Base-by-base conservation (phyloP, 2,113 vertebrate species). In the Holacanthus passer region DNA sequence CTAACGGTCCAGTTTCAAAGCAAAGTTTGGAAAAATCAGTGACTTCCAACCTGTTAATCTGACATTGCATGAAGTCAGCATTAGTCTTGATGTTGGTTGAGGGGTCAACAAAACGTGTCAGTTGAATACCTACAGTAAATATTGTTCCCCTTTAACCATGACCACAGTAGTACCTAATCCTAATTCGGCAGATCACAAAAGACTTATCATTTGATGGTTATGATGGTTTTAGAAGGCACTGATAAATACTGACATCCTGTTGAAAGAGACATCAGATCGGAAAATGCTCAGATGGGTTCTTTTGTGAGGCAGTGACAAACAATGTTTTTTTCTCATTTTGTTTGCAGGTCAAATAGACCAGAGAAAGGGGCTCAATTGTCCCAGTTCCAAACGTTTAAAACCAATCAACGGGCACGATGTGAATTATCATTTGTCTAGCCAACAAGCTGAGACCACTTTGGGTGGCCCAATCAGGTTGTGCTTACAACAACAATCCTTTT, bases 371-470 rank as follows among this genome's bases (percentile, higher is more conserved):
- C 27, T 27, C 0, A 10, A 31, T n/a, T 27, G 65, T 41, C 29
- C 32, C 31, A 68, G 20, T 35, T 45, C 9, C 22, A 65, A 60
- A 48, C 19, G 19, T 5, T 74, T 13, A 63, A 53, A 76, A 62
- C 19, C 71, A 50, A 65, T 70, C 66, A 71, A 65, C 73, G 43
- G 53, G 29, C 48, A 55, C 63, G 69, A 50, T 66, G 64, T 41
- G 14, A 74, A 70, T 52, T 32, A 56, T 58, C 47, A 50, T 75
- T 70, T 70, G 45, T 72, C 59, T 24, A 17, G 20, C 45, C 72
- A 82, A 27, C 27, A 5, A 53, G 41, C 59, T 41, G 39, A 66
- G 50, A 27, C 32, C 29, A 47, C 35, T 37, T 29, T 20, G 19
- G 24, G 41, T 41, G 39, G 43, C 20, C 50, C 50, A 52, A 24